A percentile compares a stretch with the other conserved stretches of the same genome.
Evolutionary conservation across 2,797 vertebrate species (phyloP).

Genomic region (Galago senegalensis): DNA sequence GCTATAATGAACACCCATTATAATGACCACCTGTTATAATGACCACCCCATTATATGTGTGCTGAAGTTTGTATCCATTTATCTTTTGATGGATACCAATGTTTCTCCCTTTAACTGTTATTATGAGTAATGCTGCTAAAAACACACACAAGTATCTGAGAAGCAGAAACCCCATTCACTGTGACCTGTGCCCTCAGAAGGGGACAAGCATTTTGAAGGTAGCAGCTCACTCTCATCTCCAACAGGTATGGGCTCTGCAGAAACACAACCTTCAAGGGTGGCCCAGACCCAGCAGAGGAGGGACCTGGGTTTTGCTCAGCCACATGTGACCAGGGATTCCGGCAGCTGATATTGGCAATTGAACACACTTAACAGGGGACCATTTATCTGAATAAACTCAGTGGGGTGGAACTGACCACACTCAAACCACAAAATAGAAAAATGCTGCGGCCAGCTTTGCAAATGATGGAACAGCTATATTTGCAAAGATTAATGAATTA

Average conservation of each 20-base stretch:
- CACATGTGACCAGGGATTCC: conserved; percentile 5
- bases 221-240: conserved; percentile 13
- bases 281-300: background rate
- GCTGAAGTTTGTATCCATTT: background rate
- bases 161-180: background rate
- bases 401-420: conserved; percentile 84
- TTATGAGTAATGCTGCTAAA: background rate
- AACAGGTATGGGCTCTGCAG: background rate
- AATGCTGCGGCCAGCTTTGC: conserved; percentile 86
- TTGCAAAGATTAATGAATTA: conserved; percentile 88
- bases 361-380: conserved; percentile 78
- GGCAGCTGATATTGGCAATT: conserved; percentile 60
- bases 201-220: background rate
- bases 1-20: too few species aligned
- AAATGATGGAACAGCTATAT: conserved; percentile 83
- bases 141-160: background rate
- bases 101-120: background rate
- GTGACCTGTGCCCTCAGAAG: background rate
- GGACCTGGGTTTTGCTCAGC: conserved; percentile 73
- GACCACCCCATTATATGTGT: background rate
- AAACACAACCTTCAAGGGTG: conserved; percentile 43
- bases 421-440: conserved; percentile 85
- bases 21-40: too few species aligned
- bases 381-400: conserved; percentile 83
- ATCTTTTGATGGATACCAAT: background rate